Conservation (phyloP, 1,140 invertebrate genomes). For the Psix sp. region DNA sequence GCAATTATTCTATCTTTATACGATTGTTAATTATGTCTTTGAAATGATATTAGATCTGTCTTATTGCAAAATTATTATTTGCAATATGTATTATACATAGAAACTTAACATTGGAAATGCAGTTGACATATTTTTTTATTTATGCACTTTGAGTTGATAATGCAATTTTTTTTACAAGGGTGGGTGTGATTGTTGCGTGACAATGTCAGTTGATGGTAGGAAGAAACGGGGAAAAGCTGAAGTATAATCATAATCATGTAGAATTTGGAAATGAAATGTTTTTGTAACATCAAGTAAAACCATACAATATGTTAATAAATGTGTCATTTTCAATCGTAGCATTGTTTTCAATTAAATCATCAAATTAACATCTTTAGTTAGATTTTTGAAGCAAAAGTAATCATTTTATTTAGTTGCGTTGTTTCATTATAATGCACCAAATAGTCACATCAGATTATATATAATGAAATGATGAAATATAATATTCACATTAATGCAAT, state of each 20-base stretch:
- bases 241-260: constrained; percentile 55
- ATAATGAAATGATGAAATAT: no score
- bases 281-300: constrained; percentile 51
- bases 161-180: constrained; percentile 23
- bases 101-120: no score
- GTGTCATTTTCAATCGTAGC: constrained; percentile 46
- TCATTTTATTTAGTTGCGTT: no score
- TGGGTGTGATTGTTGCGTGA: constrained; percentile 39
- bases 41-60: no score
- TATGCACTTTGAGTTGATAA: constrained; percentile 25
- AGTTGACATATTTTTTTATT: constrained; percentile 34
- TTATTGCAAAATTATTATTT: no score
- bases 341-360: not conserved
- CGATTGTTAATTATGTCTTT: no score
- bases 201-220: constrained; percentile 25
- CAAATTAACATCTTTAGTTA: no score
- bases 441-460: no score
- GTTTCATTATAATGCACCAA: no score
- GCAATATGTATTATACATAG: no score
- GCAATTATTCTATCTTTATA: constrained; percentile 17
- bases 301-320: constrained; percentile 52
- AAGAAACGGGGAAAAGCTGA: constrained; percentile 14
- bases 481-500: no score
- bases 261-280: constrained; percentile 46
- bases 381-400: no score